These are phyloP conservation scores for Zygaena filipendulae DNA, from an alignment of 2,888 invertebrate species.

Conservation along the genomic window DNA sequence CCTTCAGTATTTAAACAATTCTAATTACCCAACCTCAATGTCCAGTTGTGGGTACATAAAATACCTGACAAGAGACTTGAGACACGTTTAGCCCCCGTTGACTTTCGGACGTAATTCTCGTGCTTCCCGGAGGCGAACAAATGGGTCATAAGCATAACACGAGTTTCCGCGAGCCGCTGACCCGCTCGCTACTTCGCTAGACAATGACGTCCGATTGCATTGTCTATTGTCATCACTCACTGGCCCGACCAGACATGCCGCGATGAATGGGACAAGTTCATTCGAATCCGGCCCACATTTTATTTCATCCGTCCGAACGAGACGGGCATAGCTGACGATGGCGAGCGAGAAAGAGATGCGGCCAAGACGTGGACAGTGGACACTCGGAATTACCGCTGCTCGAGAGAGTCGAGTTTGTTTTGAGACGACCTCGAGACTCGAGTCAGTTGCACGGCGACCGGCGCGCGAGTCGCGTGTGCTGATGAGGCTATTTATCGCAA, in stretches of 20 bases:
- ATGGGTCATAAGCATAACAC: constrained; percentile 36
- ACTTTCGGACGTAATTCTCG: constrained; percentile 26
- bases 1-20: no score
- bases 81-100: no score
- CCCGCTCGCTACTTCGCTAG: constrained; percentile 1
- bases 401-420: constrained; percentile 38
- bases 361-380: no score
- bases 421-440: constrained; percentile 27
- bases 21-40: no score
- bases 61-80: no score
- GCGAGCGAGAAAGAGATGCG: constrained; percentile 23
- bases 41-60: no score
- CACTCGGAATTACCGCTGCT: constrained; percentile 53
- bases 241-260: constrained; percentile 28
- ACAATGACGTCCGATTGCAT: constrained; percentile 24
- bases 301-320: constrained; percentile 21
- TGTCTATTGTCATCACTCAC: constrained; percentile 46
- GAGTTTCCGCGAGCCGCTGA: constrained; percentile 28
- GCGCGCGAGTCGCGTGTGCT: constrained; percentile 41
- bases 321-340: constrained; percentile 22
- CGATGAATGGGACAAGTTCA: constrained; percentile 60
- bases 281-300: constrained; percentile 38
- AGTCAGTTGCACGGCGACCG: constrained; percentile 42
- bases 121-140: constrained; percentile 33
- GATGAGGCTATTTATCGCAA: constrained; percentile 14